Evolutionary conservation across 2,797 vertebrate species (phyloP).

Genomic region (Hyperoplus immaculatus): DNA sequence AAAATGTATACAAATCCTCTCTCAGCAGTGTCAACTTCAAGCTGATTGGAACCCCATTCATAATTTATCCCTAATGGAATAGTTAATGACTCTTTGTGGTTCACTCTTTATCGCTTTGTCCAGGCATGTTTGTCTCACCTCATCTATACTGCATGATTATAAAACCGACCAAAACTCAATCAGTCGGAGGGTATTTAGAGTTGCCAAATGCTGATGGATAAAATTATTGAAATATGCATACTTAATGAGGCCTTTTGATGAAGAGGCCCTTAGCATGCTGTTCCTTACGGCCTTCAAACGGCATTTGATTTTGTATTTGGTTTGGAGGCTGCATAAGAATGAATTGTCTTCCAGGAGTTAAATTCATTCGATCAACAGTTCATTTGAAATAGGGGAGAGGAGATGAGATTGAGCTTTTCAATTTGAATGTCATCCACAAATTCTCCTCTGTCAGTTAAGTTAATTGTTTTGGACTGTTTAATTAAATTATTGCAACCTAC

Average conservation of each 20-base stretch:
- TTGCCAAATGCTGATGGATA: conserved; percentile 62
- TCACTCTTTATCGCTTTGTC: conserved; percentile 58
- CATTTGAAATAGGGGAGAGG: background rate
- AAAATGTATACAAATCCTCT: conserved; percentile 50
- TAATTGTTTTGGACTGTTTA: background rate
- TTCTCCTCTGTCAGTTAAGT: background rate
- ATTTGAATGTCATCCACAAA: background rate
- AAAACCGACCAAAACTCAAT: conserved; percentile 65
- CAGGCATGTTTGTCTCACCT: conserved; percentile 58
- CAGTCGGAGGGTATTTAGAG: conserved; percentile 65
- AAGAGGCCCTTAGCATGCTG: conserved; percentile 28
- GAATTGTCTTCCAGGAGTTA: conserved; percentile 23
- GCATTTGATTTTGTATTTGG: conserved; percentile 24
- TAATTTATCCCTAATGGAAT: conserved; percentile 78
- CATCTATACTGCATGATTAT: conserved; percentile 74
- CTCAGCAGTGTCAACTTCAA: conserved; percentile 54
- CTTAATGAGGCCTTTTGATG: conserved; percentile 64
- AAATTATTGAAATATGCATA: conserved; percentile 70
- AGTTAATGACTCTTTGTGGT: conserved; percentile 72
- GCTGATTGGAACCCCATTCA: conserved; percentile 64
- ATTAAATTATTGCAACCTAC: conserved; percentile 1
- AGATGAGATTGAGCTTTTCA: conserved; percentile 10
- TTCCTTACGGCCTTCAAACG: conserved; percentile 34
- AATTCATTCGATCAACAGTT: conserved; percentile 12
- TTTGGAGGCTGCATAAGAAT: conserved; percentile 2